Percentiles rank a stretch among this genome's conserved stretches.
These are phyloP conservation scores for Pomatorhinus ruficollis DNA, from an alignment of 2,113 vertebrate genomes.

Conservation along the genomic window DNA sequence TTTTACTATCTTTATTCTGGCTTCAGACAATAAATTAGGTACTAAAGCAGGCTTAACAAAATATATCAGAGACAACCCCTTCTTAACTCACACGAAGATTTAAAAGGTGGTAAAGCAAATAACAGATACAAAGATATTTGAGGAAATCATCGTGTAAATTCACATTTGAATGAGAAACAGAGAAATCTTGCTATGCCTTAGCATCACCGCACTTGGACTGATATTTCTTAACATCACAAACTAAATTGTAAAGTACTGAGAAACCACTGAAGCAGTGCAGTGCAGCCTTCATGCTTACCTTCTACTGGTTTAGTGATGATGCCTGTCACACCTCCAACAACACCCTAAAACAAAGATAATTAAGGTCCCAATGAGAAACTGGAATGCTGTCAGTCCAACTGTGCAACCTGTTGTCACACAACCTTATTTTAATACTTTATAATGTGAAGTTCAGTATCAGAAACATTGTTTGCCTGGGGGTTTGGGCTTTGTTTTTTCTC, in stretches of 20 bases:
- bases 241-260: neutral
- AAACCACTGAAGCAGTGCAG: neutral
- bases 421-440: neutral
- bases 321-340: conserved; percentile 92
- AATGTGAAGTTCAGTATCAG: neutral
- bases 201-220: neutral
- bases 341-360: conserved; percentile 79
- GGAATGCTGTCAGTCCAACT: neutral
- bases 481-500: neutral
- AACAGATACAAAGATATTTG: neutral
- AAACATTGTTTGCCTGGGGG: neutral
- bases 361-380: neutral
- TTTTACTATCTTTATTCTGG: neutral
- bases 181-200: neutral
- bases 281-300: conserved; percentile 75
- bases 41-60: neutral
- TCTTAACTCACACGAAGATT: neutral
- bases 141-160: neutral
- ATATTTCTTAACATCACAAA: neutral
- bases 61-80: neutral
- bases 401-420: neutral
- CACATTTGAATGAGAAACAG: neutral
- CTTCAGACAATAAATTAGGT: neutral
- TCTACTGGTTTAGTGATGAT: conserved; percentile 97
- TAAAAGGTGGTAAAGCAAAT: neutral